Percentiles rank a stretch among this genome's conserved stretches.
Evolutionary conservation across 1,140 invertebrate genomes (phyloP).

Genomic region (Vanessa atalanta): DNA sequence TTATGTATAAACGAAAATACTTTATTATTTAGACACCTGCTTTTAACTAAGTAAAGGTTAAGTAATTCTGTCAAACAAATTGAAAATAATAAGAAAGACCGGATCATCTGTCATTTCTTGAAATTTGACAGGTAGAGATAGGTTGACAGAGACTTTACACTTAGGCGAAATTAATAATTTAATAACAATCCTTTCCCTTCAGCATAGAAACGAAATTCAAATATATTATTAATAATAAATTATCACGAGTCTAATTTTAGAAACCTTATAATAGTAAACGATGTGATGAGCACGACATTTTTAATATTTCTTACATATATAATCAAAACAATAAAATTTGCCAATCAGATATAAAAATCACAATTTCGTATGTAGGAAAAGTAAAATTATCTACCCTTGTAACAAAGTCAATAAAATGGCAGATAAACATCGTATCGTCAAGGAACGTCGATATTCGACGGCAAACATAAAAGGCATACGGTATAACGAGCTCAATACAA

Average conservation of each 20-base stretch:
- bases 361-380: conserved; percentile 15
- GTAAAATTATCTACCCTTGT: conserved; percentile 27
- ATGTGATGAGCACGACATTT: not conserved
- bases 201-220: not conserved
- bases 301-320: too few relatives aligned
- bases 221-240: not conserved
- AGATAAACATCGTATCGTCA: conserved; percentile 45
- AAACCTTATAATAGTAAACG: not conserved
- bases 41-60: not conserved
- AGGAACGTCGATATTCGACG: conserved; percentile 47
- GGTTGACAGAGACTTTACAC: not conserved
- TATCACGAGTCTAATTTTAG: not conserved
- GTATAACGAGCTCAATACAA: conserved; percentile 65
- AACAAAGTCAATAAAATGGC: conserved; percentile 45
- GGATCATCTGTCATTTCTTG: not conserved
- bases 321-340: too few relatives aligned
- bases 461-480: conserved; percentile 49
- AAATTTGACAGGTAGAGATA: not conserved
- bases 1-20: not conserved
- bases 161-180: not conserved
- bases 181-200: not conserved
- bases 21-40: not conserved
- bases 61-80: not conserved
- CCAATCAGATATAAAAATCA: conserved; percentile 1
- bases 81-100: not conserved